These are phyloP conservation scores for Kryptopterus vitreolus DNA, from an alignment of 2,797 vertebrate species.

Conservation along the genomic window DNA sequence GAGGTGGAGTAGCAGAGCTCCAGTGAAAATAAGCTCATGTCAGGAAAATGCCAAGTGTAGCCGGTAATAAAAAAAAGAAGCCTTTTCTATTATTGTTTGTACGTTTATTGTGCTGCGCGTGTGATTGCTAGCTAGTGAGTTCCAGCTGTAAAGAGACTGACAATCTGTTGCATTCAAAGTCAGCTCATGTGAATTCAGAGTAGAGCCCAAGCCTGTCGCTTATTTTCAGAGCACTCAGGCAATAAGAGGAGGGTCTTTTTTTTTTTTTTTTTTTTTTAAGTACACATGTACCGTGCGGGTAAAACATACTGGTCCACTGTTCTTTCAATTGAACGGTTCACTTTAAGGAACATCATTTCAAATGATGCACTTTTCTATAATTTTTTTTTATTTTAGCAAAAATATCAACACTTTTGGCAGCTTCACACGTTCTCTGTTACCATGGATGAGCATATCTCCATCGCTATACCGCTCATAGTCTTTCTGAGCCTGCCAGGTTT, in stretches of 20 bases:
- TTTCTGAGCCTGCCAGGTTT: neutral
- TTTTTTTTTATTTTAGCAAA: too few species aligned
- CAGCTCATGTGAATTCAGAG: neutral
- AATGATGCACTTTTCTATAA: neutral
- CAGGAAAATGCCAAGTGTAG: neutral
- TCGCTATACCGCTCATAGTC: neutral
- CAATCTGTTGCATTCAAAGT: neutral
- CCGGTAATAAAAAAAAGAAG: neutral
- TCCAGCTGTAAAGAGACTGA: constrained; percentile 3
- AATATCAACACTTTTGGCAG: neutral
- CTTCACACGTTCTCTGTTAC: neutral
- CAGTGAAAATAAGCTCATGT: neutral
- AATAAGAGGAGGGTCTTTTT: neutral
- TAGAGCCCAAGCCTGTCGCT: neutral
- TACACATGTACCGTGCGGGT: neutral
- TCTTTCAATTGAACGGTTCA: neutral
- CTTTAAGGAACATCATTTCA: too few species aligned
- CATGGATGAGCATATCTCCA: neutral
- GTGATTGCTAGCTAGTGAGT: constrained; percentile 6
- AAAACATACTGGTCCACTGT: neutral
- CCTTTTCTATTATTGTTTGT: neutral
- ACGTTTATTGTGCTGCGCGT: neutral
- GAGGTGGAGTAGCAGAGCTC: neutral
- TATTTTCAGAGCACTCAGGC: neutral
- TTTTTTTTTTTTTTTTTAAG: neutral